Base-by-base conservation (phyloP, 2,113 vertebrate genomes). In the Ramphastos sulfuratus region DNA sequence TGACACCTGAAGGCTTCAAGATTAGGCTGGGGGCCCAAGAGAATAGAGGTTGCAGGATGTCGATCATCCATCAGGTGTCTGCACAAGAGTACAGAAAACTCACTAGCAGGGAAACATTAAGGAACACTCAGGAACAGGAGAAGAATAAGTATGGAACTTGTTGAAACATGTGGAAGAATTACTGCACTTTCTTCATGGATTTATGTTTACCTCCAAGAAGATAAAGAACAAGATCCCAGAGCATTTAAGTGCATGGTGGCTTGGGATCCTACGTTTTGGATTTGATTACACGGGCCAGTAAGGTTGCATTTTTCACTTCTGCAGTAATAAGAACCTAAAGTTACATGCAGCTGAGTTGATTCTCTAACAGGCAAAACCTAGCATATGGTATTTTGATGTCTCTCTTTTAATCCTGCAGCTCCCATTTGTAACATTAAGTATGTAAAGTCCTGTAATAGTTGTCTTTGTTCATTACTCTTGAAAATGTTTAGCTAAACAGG, bases 221-320 rank as follows among this genome's bases (percentile, higher is more conserved):
- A 85, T 81, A 94, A 90, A 86, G 74, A 91, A 56, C 54, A 83
- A 83, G 64, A 61, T 88, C 69, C 58, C 70, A 46, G 31, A 82
- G 75, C 72, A 80, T 80, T 94, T 90, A 86, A 91, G 44, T 46
- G 73, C 16, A 1, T 10, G 4, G 48, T 59, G 87, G 27, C 55
- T 95, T 46, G 59, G 87, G 85, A 89, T 85, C 20, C 58, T 70
- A 75, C 44, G 61, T 12, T 95, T 96, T 83, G 85, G 87, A 91
- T 90, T 63, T 90, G 79, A 94, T 94, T 92, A 72, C 69, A 91
- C 78, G 70, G 58, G 76, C 35, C 61, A 80, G 31, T 74, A 81
- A 93, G 85, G 20, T 59, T 94, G 76, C 90, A 94, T 94, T 94
- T 95, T 93, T 96, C 95, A 94, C 94, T 82, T 90, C 93, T 84